Evolutionary conservation across 2,888 invertebrate genomes (phyloP).

Genomic region (Ptychoptera albimana): DNA sequence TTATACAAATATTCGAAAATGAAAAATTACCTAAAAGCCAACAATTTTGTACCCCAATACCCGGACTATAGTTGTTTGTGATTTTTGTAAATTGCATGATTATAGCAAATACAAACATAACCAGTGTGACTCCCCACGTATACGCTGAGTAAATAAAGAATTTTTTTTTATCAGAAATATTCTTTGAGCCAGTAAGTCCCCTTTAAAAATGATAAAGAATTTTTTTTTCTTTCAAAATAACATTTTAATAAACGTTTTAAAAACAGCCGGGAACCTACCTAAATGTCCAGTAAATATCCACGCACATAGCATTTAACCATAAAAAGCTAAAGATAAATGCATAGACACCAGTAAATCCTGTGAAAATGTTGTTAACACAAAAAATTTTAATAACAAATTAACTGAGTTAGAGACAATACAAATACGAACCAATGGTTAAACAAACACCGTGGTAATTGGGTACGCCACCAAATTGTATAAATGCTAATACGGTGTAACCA

Average conservation of each 20-base stretch:
- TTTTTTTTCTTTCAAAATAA: no score
- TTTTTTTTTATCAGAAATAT: background rate
- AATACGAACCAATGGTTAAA: conserved; percentile 15
- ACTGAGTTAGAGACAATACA: background rate
- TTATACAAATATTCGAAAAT: background rate
- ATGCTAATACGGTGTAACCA: background rate
- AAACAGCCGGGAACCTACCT: no score
- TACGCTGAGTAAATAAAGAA: background rate
- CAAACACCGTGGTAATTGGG: conserved; percentile 11
- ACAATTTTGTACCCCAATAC: background rate
- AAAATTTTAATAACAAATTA: no score
- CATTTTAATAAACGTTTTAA: no score
- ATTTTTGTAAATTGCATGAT: background rate
- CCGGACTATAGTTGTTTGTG: background rate
- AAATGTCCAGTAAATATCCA: conserved; percentile 57
- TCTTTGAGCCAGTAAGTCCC: no score
- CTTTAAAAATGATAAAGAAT: no score
- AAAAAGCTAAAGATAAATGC: conserved; percentile 53
- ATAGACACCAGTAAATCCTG: background rate
- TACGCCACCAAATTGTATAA: background rate
- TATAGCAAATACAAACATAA: background rate
- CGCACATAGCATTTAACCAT: conserved; percentile 77
- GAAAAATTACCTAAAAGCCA: conserved; percentile 1
- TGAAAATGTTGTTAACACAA: no score
- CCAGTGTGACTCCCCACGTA: background rate